These are phyloP conservation scores for Campaea margaritaria DNA, from an alignment of 2,888 invertebrate species.

Conservation along the genomic window DNA sequence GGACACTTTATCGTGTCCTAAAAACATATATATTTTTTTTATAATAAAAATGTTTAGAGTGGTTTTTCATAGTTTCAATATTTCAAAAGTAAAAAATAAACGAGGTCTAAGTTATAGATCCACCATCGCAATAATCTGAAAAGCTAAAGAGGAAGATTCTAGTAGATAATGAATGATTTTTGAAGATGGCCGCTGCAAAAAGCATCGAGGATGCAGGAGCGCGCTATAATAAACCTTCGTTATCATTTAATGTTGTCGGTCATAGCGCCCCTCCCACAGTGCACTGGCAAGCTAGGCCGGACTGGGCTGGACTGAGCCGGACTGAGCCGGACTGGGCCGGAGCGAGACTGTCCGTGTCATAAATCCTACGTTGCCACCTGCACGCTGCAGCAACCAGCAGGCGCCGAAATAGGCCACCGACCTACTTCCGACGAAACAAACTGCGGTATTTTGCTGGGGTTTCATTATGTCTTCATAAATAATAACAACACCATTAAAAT, in stretches of 20 bases:
- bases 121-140: no score
- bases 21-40: no score
- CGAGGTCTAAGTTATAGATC: no score
- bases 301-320: background rate
- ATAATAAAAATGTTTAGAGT: no score
- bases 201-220: background rate
- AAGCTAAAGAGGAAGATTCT: no score
- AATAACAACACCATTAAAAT: slow-evolving; percentile 1
- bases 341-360: background rate
- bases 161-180: no score
- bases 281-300: background rate
- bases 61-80: no score
- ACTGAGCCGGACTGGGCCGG: background rate
- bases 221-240: background rate
- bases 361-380: slow-evolving; percentile 2
- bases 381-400: slow-evolving; percentile 7
- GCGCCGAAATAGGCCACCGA: slow-evolving; percentile 2
- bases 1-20: no score
- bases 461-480: slow-evolving; percentile 5
- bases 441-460: background rate
- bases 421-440: slow-evolving; percentile 3
- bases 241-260: slow-evolving; percentile 4
- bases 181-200: background rate
- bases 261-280: background rate
- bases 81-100: no score